Percentiles rank a stretch among this genome's conserved stretches.
phyloP scores from a whole-genome alignment of 2,113 vertebrate genomes.

The Gymnorhina tibicen region DNA sequence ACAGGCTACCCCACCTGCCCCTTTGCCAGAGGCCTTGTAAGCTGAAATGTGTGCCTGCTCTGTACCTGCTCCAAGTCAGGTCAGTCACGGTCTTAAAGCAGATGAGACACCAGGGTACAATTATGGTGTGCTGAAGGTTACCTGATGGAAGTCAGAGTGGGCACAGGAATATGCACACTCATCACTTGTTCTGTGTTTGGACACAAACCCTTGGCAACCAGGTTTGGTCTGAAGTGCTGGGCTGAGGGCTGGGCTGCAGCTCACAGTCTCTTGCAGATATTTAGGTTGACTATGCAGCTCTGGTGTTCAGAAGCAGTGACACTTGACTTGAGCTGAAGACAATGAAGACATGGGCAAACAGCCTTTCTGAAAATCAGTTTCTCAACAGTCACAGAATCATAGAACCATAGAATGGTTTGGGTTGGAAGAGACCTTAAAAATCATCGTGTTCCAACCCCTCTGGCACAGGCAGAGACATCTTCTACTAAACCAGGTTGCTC shows the following conservation, averaged over 20 bases:
- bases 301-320: neutral
- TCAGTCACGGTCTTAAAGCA: neutral
- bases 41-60: neutral
- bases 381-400: neutral
- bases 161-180: neutral
- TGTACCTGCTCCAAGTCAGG: neutral
- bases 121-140: neutral
- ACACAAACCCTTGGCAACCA: neutral
- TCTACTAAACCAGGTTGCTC: neutral
- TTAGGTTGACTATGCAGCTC: neutral
- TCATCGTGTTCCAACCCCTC: neutral
- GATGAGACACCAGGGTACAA: neutral
- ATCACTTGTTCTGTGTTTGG: neutral
- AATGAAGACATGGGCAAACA: neutral
- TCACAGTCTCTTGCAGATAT: neutral
- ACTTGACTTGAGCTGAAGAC: neutral
- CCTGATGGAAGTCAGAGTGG: neutral
- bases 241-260: neutral
- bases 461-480: neutral
- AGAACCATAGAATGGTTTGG: neutral
- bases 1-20: neutral
- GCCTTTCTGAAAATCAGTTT: neutral
- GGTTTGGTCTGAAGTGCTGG: neutral
- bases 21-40: neutral
- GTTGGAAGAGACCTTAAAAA: neutral